A percentile compares a stretch with the other conserved stretches of the same genome.
phyloP scores from a whole-genome alignment of 1,140 invertebrate genomes.

The Hesperophylax magnus region DNA sequence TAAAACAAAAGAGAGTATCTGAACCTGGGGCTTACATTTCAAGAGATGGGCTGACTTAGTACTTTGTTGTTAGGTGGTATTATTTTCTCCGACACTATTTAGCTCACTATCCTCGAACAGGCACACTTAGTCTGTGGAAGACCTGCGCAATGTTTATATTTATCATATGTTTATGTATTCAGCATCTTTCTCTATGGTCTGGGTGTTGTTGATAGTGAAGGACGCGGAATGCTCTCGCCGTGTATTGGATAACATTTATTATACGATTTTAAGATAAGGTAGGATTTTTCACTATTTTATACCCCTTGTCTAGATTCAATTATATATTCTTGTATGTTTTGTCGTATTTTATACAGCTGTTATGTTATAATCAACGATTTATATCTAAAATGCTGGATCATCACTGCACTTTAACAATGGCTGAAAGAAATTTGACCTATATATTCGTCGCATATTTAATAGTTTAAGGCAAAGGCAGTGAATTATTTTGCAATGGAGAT shows the following conservation, averaged over 20 bases:
- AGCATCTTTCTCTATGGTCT: conserved; percentile 48
- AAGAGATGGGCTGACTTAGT: background rate
- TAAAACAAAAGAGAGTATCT: too few relatives aligned
- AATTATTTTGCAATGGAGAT: conserved; percentile 26
- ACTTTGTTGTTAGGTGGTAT: conserved; percentile 2
- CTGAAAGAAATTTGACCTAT: conserved; percentile 53
- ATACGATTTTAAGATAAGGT: conserved; percentile 46
- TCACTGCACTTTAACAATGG: conserved; percentile 41
- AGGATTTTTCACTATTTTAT: conserved; percentile 39
- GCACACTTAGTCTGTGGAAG: conserved; percentile 18
- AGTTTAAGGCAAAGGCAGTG: conserved; percentile 19
- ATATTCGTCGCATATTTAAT: conserved; percentile 41
- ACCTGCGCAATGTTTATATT: conserved; percentile 44
- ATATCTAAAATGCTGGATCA: conserved; percentile 46
- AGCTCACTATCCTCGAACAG: background rate
- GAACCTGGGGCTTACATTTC: too few relatives aligned
- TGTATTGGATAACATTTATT: conserved; percentile 51
- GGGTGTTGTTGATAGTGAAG: conserved; percentile 55
- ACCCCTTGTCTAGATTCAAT: conserved; percentile 13
- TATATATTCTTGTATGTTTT: conserved; percentile 11
- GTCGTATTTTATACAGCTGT: conserved; percentile 41
- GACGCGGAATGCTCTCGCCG: conserved; percentile 50
- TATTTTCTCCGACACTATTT: background rate
- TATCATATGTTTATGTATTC: conserved; percentile 50
- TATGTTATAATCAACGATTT: conserved; percentile 44